Conservation (phyloP, 2,113 vertebrate species). For the Neodon shergylaensis region DNA sequence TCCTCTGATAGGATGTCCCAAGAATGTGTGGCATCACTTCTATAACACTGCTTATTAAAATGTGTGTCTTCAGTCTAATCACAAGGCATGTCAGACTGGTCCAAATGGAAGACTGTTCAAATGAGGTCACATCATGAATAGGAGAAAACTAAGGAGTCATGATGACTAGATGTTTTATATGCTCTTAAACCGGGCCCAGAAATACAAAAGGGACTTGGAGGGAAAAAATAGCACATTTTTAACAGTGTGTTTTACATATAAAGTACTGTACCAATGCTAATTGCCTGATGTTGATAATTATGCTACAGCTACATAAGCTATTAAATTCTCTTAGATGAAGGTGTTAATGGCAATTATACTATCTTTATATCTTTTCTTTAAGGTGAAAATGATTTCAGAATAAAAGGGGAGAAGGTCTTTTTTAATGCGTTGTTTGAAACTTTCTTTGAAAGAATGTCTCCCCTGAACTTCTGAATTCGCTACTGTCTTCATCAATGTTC, state of each 20-base stretch:
- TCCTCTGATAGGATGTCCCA: neutral
- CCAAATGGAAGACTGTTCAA: neutral
- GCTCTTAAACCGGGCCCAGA: neutral
- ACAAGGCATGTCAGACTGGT: neutral
- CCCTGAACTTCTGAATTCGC: neutral
- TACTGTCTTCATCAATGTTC: neutral
- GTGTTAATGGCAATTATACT: neutral
- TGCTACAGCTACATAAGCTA: neutral
- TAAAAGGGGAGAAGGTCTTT: neutral
- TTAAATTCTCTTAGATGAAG: neutral
- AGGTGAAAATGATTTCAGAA: constrained; percentile 6
- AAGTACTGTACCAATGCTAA: neutral
- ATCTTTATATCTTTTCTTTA: neutral
- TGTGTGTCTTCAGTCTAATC: neutral
- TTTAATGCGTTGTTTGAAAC: neutral
- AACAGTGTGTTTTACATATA: neutral
- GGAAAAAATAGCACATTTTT: neutral
- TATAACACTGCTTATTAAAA: neutral
- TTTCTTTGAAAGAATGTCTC: neutral
- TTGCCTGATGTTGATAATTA: constrained; percentile 11
- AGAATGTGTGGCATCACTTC: neutral
- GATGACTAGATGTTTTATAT: neutral
- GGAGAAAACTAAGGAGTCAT: neutral
- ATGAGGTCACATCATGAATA: neutral
- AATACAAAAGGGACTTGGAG: neutral